phyloP scores from a whole-genome alignment of 2,113 vertebrate species.

The Hirundichthys speculiger region DNA sequence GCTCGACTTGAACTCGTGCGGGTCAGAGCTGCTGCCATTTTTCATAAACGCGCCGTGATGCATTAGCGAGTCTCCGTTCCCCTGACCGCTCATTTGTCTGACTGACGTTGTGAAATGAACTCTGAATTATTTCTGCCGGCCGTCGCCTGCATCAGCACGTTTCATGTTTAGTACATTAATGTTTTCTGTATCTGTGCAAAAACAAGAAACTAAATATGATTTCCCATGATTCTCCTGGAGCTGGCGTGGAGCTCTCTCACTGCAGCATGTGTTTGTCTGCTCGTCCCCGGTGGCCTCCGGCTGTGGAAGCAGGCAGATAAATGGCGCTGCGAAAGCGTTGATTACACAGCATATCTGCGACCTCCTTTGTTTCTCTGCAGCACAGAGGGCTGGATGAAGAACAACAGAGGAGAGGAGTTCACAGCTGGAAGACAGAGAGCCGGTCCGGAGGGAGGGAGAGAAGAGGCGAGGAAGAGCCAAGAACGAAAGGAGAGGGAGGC shows the following conservation, averaged over 20 bases:
- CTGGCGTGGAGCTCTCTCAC: not conserved
- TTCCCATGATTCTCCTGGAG: conserved; percentile 18
- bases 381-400: conserved; percentile 6
- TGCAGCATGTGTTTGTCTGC: conserved; percentile 11
- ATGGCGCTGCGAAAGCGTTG: conserved; percentile 42
- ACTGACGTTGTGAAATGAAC: conserved; percentile 33
- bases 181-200: not conserved
- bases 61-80: conserved; percentile 18
- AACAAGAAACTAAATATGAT: conserved; percentile 15
- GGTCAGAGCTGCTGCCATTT: conserved; percentile 19
- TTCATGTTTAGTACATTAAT: not conserved
- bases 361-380: conserved; percentile 14
- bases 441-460: not conserved
- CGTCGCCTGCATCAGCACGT: not conserved
- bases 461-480: not conserved
- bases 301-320: conserved; percentile 44
- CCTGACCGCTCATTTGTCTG: conserved; percentile 41
- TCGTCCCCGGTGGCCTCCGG: conserved; percentile 38
- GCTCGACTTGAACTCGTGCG: too few species aligned
- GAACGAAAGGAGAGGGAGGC: not conserved
- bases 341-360: conserved; percentile 41
- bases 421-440: not conserved
- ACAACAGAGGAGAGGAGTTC: not conserved
- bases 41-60: conserved; percentile 24
- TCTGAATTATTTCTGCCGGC: conserved; percentile 22